A percentile compares a stretch with the other conserved stretches of the same genome.
These are phyloP conservation scores for Pedetes capensis DNA, from an alignment of 2,113 vertebrate genomes.

Conservation along the genomic window DNA sequence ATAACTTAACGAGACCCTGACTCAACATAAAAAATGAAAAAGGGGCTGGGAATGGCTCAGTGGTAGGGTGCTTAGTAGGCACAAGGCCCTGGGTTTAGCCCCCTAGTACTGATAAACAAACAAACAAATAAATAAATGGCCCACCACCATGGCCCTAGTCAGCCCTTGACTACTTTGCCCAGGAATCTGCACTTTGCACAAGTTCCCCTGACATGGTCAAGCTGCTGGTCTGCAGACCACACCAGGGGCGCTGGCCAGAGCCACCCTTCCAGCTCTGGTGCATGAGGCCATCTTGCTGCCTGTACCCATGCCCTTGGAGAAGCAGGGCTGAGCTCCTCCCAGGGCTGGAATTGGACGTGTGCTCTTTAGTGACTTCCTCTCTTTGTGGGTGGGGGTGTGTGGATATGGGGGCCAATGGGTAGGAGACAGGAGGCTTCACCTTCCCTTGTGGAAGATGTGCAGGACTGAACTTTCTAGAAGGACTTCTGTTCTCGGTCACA, in stretches of 20 bases:
- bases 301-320: not conserved
- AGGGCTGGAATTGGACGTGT: fast-evolving
- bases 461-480: not conserved
- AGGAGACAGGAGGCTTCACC: not conserved
- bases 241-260: not conserved
- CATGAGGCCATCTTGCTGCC: not conserved
- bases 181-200: not conserved
- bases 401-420: too few relatives aligned
- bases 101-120: too few relatives aligned
- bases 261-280: not conserved
- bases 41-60: too few relatives aligned
- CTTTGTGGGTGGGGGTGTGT: not conserved
- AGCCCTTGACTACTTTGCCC: not conserved
- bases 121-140: too few relatives aligned
- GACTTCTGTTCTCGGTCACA: not conserved
- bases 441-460: not conserved
- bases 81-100: too few relatives aligned
- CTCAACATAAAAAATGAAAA: too few relatives aligned
- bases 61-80: too few relatives aligned
- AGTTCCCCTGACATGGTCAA: not conserved
- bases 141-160: not conserved
- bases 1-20: too few relatives aligned
- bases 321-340: not conserved
- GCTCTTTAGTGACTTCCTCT: not conserved
- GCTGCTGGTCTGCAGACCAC: not conserved